Conservation (phyloP, 1,140 invertebrate species). For the Halesus radiatus region DNA sequence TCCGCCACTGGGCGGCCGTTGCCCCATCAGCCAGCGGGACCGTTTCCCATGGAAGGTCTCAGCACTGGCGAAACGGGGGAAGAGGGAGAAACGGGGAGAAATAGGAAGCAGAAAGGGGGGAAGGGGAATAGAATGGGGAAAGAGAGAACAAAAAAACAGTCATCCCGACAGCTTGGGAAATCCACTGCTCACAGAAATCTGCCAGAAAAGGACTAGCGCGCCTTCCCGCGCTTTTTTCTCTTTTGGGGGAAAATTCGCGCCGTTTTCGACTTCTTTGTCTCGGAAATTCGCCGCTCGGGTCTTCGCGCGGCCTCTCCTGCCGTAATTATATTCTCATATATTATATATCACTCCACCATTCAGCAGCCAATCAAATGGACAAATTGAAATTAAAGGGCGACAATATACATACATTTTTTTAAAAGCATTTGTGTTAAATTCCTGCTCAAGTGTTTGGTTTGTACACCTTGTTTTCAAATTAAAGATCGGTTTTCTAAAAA, state of each 20-base stretch:
- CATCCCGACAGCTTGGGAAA: slow-evolving; percentile 56
- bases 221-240: slow-evolving; percentile 34
- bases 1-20: slow-evolving; percentile 39
- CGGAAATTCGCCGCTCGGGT: slow-evolving; percentile 25
- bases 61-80: slow-evolving; percentile 52
- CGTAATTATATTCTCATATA: no score
- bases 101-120: background rate
- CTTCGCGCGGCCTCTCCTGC: background rate
- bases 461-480: no score
- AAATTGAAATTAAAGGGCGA: no score
- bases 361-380: no score
- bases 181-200: slow-evolving; percentile 56
- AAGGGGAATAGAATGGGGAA: slow-evolving; percentile 3
- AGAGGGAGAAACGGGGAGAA: background rate
- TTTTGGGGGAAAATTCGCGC: slow-evolving; percentile 43
- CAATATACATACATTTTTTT: no score
- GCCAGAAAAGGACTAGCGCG: slow-evolving; percentile 43
- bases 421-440: no score
- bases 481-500: no score
- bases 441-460: no score
- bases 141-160: slow-evolving; percentile 51
- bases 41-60: slow-evolving; percentile 57
- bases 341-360: background rate
- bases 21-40: slow-evolving; percentile 54
- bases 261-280: slow-evolving; percentile 34